A percentile compares a stretch with the other conserved stretches of the same genome.
Evolutionary conservation across 1,140 invertebrate genomes (phyloP).

Genomic region (Drosophila equinoxialis): DNA sequence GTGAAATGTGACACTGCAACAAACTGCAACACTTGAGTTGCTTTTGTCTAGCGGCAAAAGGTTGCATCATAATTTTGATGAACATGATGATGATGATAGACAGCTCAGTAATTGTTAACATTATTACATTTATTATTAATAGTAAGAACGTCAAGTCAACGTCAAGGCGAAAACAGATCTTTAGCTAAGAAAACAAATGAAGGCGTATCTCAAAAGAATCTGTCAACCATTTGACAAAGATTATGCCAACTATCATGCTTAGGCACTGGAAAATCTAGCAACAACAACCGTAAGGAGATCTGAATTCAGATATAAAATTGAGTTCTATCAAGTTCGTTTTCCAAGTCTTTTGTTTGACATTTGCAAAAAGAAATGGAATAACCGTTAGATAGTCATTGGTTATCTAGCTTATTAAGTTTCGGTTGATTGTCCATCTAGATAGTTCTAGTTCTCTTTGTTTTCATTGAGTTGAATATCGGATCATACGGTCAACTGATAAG

Average conservation of each 20-base stretch:
- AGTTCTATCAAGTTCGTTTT: too few relatives aligned
- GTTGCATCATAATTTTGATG: slow-evolving; percentile 37
- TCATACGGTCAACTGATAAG: too few relatives aligned
- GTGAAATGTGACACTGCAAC: slow-evolving; percentile 72
- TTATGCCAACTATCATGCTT: background rate
- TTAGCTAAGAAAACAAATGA: background rate
- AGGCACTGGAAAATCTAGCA: slow-evolving; percentile 3
- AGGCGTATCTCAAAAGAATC: slow-evolving; percentile 10
- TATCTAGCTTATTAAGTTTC: too few relatives aligned
- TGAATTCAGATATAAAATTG: background rate
- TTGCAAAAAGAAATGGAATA: too few relatives aligned
- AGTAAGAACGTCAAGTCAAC: slow-evolving; percentile 30
- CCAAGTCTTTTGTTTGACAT: too few relatives aligned
- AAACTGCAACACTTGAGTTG: slow-evolving; percentile 54
- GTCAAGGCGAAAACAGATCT: slow-evolving; percentile 33
- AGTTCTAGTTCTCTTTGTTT: too few relatives aligned
- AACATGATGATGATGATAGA: slow-evolving; percentile 22
- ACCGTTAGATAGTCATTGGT: too few relatives aligned
- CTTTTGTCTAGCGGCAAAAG: slow-evolving; percentile 29
- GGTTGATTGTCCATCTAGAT: too few relatives aligned
- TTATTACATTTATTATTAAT: slow-evolving; percentile 19
- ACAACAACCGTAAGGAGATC: background rate
- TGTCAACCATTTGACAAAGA: slow-evolving; percentile 9
- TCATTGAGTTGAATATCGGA: too few relatives aligned
- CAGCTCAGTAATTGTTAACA: slow-evolving; percentile 7